These are phyloP conservation scores for Erpetoichthys calabaricus DNA, from an alignment of 2,797 vertebrate genomes.

Conservation along the genomic window DNA sequence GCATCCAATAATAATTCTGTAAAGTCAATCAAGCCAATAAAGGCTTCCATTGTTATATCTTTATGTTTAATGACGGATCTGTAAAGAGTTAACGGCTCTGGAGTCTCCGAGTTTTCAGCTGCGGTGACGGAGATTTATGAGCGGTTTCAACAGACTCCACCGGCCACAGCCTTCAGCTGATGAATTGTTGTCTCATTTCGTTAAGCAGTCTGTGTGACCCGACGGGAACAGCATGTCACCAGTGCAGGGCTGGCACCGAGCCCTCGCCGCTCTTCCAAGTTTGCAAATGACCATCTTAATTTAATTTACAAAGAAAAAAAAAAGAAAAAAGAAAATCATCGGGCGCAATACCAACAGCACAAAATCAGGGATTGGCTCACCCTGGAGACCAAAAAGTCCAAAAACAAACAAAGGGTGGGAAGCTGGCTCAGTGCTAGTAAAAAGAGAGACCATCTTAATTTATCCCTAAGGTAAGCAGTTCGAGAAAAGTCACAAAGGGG, in stretches of 20 bases:
- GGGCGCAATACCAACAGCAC: conserved; percentile 9
- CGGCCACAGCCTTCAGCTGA: conserved; percentile 7
- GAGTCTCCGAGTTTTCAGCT: conserved; percentile 36
- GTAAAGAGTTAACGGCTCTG: conserved; percentile 36
- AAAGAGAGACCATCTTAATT: conserved; percentile 6
- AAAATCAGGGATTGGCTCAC: neutral
- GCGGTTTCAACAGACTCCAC: conserved; percentile 12
- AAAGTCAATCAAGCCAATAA: too few relatives aligned
- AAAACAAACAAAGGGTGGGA: conserved; percentile 7
- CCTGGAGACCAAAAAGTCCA: conserved; percentile 11
- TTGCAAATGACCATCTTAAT: too few relatives aligned
- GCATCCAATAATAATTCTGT: too few relatives aligned
- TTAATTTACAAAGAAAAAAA: too few relatives aligned
- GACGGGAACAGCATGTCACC: too few relatives aligned
- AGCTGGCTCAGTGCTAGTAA: conserved; percentile 1
- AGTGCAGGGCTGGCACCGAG: too few relatives aligned
- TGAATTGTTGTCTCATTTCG: too few relatives aligned
- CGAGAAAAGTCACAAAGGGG: conserved; percentile 6
- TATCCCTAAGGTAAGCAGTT: conserved; percentile 15
- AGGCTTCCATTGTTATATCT: too few relatives aligned
- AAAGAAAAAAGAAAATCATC: too few relatives aligned
- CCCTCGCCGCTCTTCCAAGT: too few relatives aligned
- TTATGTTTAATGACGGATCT: too few relatives aligned
- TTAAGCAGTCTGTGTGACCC: too few relatives aligned
- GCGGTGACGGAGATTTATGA: conserved; percentile 45